A percentile compares a stretch with the other conserved stretches of the same genome.
These are phyloP conservation scores for Drosophila cardini DNA, from an alignment of 1,140 invertebrate species.

Conservation along the genomic window DNA sequence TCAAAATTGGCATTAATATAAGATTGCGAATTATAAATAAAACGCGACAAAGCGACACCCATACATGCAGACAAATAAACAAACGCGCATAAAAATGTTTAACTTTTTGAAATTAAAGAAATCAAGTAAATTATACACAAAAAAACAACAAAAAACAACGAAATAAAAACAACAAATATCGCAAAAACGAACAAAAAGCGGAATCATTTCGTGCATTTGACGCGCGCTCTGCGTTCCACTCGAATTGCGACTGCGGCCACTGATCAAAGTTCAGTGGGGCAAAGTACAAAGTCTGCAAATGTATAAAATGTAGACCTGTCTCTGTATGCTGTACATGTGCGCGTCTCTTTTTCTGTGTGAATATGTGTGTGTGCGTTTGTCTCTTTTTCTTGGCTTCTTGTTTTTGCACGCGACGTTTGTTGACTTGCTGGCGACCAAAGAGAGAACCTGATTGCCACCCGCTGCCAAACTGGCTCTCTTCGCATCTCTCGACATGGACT, in stretches of 20 bases:
- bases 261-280: constrained; percentile 82
- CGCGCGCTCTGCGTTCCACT: constrained; percentile 39
- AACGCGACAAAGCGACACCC: constrained; percentile 10
- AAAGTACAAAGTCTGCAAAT: constrained; percentile 83
- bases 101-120: constrained; percentile 38
- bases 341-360: neutral
- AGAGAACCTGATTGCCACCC: constrained; percentile 5
- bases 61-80: neutral
- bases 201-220: constrained; percentile 51
- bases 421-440: constrained; percentile 48
- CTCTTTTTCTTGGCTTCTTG: constrained; percentile 13
- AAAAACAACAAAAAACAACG: neutral
- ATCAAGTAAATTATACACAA: constrained; percentile 44
- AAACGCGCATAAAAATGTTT: constrained; percentile 35
- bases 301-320: constrained; percentile 44
- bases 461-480: neutral
- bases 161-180: neutral
- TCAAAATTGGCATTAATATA: constrained; percentile 37
- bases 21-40: constrained; percentile 50
- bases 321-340: neutral
- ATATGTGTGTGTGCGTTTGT: constrained; percentile 17
- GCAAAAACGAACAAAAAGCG: constrained; percentile 22
- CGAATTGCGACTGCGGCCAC: constrained; percentile 29
- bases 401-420: constrained; percentile 48
- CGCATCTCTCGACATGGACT: neutral